phyloP scores from a whole-genome alignment of 2,113 vertebrate species.

The Phycodurus eques region DNA sequence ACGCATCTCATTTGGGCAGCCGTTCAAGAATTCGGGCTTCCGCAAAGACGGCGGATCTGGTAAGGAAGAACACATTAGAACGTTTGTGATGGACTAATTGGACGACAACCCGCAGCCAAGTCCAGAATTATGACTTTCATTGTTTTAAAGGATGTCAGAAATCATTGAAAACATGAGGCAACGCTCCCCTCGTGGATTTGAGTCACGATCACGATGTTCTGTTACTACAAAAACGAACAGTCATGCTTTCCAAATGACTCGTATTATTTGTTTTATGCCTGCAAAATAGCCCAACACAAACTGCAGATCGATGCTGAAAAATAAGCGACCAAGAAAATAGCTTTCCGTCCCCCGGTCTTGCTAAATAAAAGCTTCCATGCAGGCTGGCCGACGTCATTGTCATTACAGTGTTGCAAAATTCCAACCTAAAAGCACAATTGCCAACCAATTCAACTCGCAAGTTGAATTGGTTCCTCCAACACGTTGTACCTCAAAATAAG shows the following conservation, averaged over 20 bases:
- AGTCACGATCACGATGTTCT: background rate
- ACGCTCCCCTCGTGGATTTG: background rate
- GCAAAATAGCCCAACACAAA: background rate
- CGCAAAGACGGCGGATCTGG: background rate
- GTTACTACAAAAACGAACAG: background rate
- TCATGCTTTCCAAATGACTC: background rate
- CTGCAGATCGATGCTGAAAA: background rate
- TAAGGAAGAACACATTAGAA: background rate
- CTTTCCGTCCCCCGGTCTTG: too few relatives aligned
- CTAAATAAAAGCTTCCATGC: too few relatives aligned
- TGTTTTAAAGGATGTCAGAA: background rate
- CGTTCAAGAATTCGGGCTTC: conserved; percentile 20
- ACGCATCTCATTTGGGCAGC: conserved; percentile 33
- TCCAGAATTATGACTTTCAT: background rate
- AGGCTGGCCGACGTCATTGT: too few relatives aligned
- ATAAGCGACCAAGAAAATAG: too few relatives aligned
- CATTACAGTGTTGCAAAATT: too few relatives aligned
- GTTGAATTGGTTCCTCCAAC: too few relatives aligned
- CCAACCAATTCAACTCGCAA: too few relatives aligned
- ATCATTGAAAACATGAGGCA: background rate
- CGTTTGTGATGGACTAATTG: background rate
- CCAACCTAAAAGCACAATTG: too few relatives aligned
- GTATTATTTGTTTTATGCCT: background rate
- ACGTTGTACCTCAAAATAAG: too few relatives aligned
- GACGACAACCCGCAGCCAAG: background rate